A percentile compares a stretch with the other conserved stretches of the same genome.
These are phyloP conservation scores for Erinaceus europaeus DNA, from an alignment of 2,113 vertebrate species.

Conservation along the genomic window DNA sequence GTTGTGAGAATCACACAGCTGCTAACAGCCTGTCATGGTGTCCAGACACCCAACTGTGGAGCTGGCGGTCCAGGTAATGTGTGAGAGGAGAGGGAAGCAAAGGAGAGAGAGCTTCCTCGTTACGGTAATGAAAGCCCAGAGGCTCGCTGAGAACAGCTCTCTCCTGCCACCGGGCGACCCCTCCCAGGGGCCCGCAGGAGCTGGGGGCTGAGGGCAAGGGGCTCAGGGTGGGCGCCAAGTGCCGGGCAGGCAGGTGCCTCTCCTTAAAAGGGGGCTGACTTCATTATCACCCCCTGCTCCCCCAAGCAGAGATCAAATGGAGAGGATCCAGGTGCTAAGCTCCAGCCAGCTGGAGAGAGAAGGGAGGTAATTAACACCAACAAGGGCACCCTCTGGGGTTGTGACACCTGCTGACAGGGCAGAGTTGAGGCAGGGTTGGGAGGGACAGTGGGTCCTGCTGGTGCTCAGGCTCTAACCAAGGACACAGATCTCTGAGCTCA, in stretches of 20 bases:
- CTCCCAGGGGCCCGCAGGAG: too few relatives aligned
- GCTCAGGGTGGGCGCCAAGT: too few relatives aligned
- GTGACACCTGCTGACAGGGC: slow-evolving; percentile 76
- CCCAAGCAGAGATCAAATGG: slow-evolving; percentile 83
- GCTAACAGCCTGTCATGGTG: slow-evolving; percentile 86
- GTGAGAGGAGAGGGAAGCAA: slow-evolving; percentile 82
- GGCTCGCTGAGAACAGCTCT: slow-evolving; percentile 84
- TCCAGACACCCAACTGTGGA: slow-evolving; percentile 83
- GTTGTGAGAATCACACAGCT: slow-evolving; percentile 79
- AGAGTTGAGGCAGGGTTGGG: too few relatives aligned
- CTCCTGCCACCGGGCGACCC: too few relatives aligned
- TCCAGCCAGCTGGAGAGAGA: slow-evolving; percentile 80
- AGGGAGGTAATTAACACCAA: slow-evolving; percentile 85
- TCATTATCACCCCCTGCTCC: slow-evolving; percentile 87
- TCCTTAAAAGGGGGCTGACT: slow-evolving; percentile 81
- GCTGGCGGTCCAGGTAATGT: slow-evolving; percentile 80
- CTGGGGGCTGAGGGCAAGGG: too few relatives aligned
- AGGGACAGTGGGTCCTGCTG: slow-evolving; percentile 76
- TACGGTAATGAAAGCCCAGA: slow-evolving; percentile 85
- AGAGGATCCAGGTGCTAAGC: slow-evolving; percentile 82
- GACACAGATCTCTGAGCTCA: too few relatives aligned
- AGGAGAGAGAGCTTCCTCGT: slow-evolving; percentile 82
- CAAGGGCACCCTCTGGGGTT: slow-evolving; percentile 69
- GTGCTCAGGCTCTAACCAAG: slow-evolving; percentile 51
- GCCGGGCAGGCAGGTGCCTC: slow-evolving; percentile 75